Base-by-base conservation (phyloP, 2,113 vertebrate species). In the Alligator sinensis region DNA sequence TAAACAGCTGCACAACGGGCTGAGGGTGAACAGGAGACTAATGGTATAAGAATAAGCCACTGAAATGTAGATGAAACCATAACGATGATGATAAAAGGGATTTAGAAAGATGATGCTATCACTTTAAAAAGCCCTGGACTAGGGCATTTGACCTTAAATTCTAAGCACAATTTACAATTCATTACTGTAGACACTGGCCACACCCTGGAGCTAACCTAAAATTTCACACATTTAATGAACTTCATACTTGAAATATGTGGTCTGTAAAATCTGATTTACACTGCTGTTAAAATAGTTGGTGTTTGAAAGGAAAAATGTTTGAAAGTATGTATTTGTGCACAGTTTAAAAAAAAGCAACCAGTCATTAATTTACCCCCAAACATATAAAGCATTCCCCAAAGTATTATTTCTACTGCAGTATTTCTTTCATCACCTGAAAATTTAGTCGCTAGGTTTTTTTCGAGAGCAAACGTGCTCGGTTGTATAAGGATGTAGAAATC, bases 191-290 rank as follows among this genome's bases (percentile, higher is more conserved):
- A 80, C 96, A 90, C 83, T 89, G 86, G 93, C 96, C 98, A 97
- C 97, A 78, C 98, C 98, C 96, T 10, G 92, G 94, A 96, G 94
- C 98, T 95, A 96, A 98, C 97, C 97, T 97, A 97, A 96, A 95
- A 96, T 97, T 97, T 98, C 97, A 98, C 98, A 98, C 97, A 55
- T 97, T 97, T 98, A 98, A 98, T 98, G 97, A 98, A 98, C 97
- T 97, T 97, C 98, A 97, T 96, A 92, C 96, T 97, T 97, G 97
- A 98, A 97, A 97, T 97, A 98, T 88, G 95, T 90, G 94, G 96
- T 96, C 98, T 98, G 97, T 98, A 97, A 98, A 98, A 96, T 93
- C 95, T 98, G 98, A 97, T 98, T 98, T 98, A 98, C 96, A 93
- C 97, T 68, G 93, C 90, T 94, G 94, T 97, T 97, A 97, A 97